These are phyloP conservation scores for Panulirus ornatus DNA, from an alignment of 1,140 invertebrate genomes.

Conservation along the genomic window DNA sequence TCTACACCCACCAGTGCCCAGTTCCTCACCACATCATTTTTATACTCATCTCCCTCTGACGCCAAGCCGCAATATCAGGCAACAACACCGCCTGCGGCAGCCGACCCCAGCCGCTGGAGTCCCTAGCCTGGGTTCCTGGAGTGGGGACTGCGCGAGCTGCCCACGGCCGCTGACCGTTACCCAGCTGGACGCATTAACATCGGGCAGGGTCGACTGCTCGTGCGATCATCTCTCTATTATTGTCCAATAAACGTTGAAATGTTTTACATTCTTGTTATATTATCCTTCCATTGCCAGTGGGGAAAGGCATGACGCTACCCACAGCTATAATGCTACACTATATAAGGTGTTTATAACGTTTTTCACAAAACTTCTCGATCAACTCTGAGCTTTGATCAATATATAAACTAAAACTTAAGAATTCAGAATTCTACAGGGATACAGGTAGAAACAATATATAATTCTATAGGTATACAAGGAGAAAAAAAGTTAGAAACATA, in stretches of 20 bases:
- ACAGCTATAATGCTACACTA: too few relatives aligned
- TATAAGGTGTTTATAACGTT: too few relatives aligned
- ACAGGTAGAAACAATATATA: too few relatives aligned
- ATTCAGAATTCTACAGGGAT: too few relatives aligned
- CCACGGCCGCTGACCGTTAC: background rate
- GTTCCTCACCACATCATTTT: slow-evolving; percentile 72
- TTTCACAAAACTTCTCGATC: too few relatives aligned
- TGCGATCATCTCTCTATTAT: slow-evolving; percentile 65
- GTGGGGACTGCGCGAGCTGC: slow-evolving; percentile 42
- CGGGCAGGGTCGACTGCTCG: slow-evolving; percentile 63
- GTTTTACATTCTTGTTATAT: slow-evolving; percentile 29
- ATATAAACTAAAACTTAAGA: too few relatives aligned
- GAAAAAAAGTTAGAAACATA: too few relatives aligned
- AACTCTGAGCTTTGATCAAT: too few relatives aligned
- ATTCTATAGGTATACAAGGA: too few relatives aligned
- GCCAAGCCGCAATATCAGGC: slow-evolving; percentile 59
- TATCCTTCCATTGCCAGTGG: too few relatives aligned
- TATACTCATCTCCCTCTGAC: slow-evolving; percentile 69
- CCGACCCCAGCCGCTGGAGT: slow-evolving; percentile 32
- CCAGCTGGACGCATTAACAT: slow-evolving; percentile 31
- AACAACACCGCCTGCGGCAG: slow-evolving; percentile 60
- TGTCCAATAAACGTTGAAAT: slow-evolving; percentile 69
- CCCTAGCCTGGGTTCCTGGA: slow-evolving; percentile 43
- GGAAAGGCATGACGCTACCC: too few relatives aligned
- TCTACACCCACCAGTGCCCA: slow-evolving; percentile 69